These are phyloP conservation scores for Oryctes rhinoceros DNA, from an alignment of 1,140 invertebrate genomes.

Conservation along the genomic window DNA sequence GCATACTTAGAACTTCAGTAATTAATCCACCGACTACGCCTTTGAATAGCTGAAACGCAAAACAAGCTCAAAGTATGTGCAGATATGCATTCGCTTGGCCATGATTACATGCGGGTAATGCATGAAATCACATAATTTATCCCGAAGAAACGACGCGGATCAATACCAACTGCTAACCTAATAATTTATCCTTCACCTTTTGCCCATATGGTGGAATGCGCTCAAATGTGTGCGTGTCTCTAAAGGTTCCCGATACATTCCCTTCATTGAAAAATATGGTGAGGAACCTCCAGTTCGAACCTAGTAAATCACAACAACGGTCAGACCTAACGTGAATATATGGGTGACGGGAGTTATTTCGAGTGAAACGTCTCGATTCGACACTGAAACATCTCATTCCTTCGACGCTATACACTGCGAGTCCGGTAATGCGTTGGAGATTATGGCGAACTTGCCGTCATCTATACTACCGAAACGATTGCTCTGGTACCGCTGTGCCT, in stretches of 20 bases:
- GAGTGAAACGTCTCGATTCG: conserved; percentile 39
- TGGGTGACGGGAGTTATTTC: conserved; percentile 39
- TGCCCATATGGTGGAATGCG: background rate
- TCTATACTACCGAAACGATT: conserved; percentile 17
- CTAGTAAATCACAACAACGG: conserved; percentile 40
- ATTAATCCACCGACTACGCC: too few species aligned
- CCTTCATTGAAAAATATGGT: conserved; percentile 41
- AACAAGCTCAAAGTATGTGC: background rate
- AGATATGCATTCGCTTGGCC: background rate
- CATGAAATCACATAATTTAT: conserved; percentile 33
- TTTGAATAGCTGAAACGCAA: background rate
- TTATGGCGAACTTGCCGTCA: background rate
- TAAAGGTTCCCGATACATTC: conserved; percentile 20
- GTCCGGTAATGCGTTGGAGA: conserved; percentile 9
- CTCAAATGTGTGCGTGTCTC: background rate
- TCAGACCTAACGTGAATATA: conserved; percentile 41
- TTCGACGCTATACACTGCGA: background rate
- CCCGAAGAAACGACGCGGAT: conserved; percentile 1
- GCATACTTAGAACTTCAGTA: too few species aligned
- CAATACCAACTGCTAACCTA: conserved; percentile 33
- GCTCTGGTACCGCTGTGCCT: background rate
- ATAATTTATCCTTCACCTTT: conserved; percentile 37
- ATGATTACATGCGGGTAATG: conserved; percentile 26
- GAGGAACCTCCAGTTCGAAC: conserved; percentile 37
- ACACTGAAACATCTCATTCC: conserved; percentile 31